A percentile compares a stretch with the other conserved stretches of the same genome.
These are phyloP conservation scores for Patella pellucida DNA, from an alignment of 2,888 invertebrate genomes.

Conservation along the genomic window DNA sequence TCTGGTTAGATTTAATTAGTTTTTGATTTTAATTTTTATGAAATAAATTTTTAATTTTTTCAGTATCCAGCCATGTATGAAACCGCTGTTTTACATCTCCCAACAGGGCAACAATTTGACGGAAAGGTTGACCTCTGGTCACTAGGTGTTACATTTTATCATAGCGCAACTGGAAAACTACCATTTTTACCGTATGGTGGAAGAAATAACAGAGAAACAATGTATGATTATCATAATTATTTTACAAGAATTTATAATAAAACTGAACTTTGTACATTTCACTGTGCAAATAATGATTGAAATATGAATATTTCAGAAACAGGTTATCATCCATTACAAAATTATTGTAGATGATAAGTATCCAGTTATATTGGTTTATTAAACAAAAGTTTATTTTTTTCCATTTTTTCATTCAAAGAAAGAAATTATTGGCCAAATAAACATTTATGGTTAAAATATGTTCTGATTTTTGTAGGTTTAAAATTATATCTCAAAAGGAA, in stretches of 20 bases:
- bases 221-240: slow-evolving; percentile 75
- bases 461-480: slow-evolving; percentile 72
- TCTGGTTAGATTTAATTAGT: no score
- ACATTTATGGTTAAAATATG: background rate
- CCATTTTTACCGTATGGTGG: slow-evolving; percentile 96
- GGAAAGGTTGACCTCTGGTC: slow-evolving; percentile 97
- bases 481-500: slow-evolving; percentile 92
- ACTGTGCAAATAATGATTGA: no score
- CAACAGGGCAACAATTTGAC: slow-evolving; percentile 88
- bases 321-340: no score
- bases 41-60: background rate
- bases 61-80: slow-evolving; percentile 83
- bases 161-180: slow-evolving; percentile 93
- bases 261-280: no score
- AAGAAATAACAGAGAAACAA: slow-evolving; percentile 91
- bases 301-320: no score
- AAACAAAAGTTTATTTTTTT: no score
- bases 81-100: slow-evolving; percentile 89
- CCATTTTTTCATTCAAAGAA: no score
- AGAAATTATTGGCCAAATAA: no score
- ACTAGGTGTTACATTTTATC: slow-evolving; percentile 93
- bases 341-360: no score
- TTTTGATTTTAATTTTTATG: no score
- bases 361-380: no score
- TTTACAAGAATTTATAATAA: no score